Percentiles rank a stretch among this genome's conserved stretches.
These are phyloP conservation scores for cattle (Bos taurus) DNA, from an alignment of 2,113 vertebrate genomes.

Conservation along the genomic window DNA sequence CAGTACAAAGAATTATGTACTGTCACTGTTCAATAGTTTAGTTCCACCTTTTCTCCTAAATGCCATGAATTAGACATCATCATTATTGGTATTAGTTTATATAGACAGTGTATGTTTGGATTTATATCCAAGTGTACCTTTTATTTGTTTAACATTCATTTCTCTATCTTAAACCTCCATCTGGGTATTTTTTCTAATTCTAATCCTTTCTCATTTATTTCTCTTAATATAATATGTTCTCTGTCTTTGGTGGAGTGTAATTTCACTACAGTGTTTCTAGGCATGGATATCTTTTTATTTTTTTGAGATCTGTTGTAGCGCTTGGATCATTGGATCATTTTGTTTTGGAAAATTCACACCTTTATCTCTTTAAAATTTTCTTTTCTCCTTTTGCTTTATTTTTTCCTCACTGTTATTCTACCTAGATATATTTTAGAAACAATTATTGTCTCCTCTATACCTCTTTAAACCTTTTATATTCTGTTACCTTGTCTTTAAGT, in stretches of 20 bases:
- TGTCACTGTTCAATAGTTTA: background rate
- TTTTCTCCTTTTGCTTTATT: background rate
- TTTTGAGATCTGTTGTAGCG: background rate
- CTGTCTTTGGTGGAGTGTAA: background rate
- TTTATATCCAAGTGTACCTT: background rate
- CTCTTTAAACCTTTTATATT: background rate
- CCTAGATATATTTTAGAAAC: background rate
- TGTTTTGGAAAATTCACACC: background rate
- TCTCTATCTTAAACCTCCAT: background rate
- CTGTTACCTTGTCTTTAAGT: background rate
- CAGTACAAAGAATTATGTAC: background rate
- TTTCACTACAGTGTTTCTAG: background rate
- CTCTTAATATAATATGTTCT: background rate
- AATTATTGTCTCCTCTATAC: background rate
- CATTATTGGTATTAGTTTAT: background rate
- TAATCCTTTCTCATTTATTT: background rate
- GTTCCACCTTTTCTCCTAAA: background rate
- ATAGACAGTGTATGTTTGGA: background rate
- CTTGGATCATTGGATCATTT: background rate
- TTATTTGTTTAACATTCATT: conserved; percentile 13
- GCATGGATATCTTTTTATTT: background rate
- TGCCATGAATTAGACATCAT: background rate
- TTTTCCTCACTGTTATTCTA: background rate
- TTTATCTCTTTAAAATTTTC: background rate
- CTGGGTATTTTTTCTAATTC: background rate